phyloP scores from a whole-genome alignment of 1,140 invertebrate species.

The Zaprionus africanus region DNA sequence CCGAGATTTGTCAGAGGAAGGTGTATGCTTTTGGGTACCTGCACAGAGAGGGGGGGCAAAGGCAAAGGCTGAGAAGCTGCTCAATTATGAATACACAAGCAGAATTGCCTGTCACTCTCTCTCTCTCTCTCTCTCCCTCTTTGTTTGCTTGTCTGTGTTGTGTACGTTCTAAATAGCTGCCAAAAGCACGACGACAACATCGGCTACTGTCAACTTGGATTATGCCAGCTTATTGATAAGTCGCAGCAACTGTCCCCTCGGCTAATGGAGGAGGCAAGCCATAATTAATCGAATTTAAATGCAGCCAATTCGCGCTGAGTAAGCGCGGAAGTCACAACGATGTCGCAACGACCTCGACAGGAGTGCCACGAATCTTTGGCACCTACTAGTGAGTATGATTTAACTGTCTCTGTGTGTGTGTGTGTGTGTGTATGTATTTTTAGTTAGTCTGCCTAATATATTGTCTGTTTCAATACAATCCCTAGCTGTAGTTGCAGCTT shows the following conservation, averaged over 20 bases:
- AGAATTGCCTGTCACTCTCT: slow-evolving; percentile 2
- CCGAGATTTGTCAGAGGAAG: slow-evolving; percentile 86
- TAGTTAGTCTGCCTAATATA: neutral
- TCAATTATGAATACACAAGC: slow-evolving; percentile 56
- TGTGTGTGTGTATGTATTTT: neutral
- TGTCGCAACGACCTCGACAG: neutral
- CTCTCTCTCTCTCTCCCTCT: slow-evolving; percentile 17
- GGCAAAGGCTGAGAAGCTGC: slow-evolving; percentile 34
- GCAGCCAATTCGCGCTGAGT: slow-evolving; percentile 47
- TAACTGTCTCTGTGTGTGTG: neutral
- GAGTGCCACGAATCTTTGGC: neutral
- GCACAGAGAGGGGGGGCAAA: slow-evolving; percentile 12
- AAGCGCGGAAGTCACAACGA: slow-evolving; percentile 52
- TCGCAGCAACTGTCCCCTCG: slow-evolving; percentile 60
- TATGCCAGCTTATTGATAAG: slow-evolving; percentile 78
- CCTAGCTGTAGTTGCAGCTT: neutral
- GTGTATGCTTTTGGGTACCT: slow-evolving; percentile 84
- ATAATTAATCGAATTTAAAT: slow-evolving; percentile 78
- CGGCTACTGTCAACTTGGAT: slow-evolving; percentile 59
- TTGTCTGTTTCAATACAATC: neutral
- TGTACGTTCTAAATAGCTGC: slow-evolving; percentile 48
- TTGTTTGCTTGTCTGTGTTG: slow-evolving; percentile 1
- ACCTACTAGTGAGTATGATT: neutral
- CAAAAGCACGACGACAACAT: slow-evolving; percentile 30
- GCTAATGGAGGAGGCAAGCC: slow-evolving; percentile 63